Evolutionary conservation across 2,797 vertebrate species (phyloP), one percentile per base, ranked within the genome.

Genomic region (Botia kubotai): DNA sequence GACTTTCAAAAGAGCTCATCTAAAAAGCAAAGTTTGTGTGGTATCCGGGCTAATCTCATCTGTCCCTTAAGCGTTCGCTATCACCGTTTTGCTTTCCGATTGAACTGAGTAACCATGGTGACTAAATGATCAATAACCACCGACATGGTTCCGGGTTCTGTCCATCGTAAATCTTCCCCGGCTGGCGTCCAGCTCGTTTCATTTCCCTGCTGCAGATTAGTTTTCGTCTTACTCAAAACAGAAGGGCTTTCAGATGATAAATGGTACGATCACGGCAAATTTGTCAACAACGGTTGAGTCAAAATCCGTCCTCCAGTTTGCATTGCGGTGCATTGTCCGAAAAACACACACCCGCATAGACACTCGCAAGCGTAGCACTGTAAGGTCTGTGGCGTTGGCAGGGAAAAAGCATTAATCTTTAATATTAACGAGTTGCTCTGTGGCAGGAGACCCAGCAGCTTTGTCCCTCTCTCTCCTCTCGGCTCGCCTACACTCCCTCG

Each of bases 211-310:
- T 91, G 87, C 90, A 89, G 92, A 93, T 93, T 92, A 92, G 89
- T 92, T 90, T 90, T 87, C 87, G 87, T 90, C 91, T 92, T 92
- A 92, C 90, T 92, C 91, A 90, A 93, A 93, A 90, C 90, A 89
- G 91, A 93, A 89, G 91, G 88, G 89, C 91, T 90, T 76, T 60
- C 85, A 74, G 77, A 90, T 92, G 92, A 93, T 92, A 89, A 91
- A 93, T 91, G 88, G 91, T 91, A 89, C 88, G 92, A 88, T 92
- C 91, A 89, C 86, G 82, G 86, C 82, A 88, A 89, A 90, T 92
- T 93, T 93, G 90, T 93, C 92, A 92, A 86, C 89, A 83, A 90
- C 90, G 66, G 43, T 50, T 21, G 52, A 77, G 75, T 33, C 19
- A 82, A 70, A 70, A 55, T 60, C 46, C 72, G 72, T 57, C 26